Percentiles rank a stretch among this genome's conserved stretches.
These are phyloP conservation scores for Myoxocephalus aenaeus DNA, from an alignment of 2,797 vertebrate genomes.

Conservation along the genomic window DNA sequence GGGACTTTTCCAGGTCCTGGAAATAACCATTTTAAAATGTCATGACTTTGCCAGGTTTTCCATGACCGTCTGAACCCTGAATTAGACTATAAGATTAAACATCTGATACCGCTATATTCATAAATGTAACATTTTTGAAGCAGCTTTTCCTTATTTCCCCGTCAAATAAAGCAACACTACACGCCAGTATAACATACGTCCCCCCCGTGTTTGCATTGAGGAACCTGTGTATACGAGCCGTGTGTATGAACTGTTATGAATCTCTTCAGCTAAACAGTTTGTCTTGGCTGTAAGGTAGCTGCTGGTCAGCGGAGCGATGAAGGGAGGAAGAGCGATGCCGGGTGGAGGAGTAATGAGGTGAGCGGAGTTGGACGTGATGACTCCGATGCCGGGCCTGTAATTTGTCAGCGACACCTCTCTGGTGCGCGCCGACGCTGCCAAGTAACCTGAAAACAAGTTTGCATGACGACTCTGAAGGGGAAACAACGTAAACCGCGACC, in stretches of 20 bases:
- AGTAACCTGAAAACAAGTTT: conserved; percentile 64
- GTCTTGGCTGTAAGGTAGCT: conserved; percentile 59
- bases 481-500: conserved; percentile 35
- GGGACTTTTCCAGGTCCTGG: too few relatives aligned
- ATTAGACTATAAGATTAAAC: not conserved
- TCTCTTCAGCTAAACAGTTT: conserved; percentile 52
- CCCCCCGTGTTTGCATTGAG: conserved; percentile 27
- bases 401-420: conserved; percentile 74
- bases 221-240: conserved; percentile 35
- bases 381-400: conserved; percentile 62
- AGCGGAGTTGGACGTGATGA: conserved; percentile 68
- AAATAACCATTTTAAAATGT: too few relatives aligned
- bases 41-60: too few relatives aligned
- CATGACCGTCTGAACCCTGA: too few relatives aligned
- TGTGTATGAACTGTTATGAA: conserved; percentile 50
- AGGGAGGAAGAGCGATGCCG: conserved; percentile 54
- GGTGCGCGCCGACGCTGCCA: conserved; percentile 63
- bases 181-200: conserved; percentile 1
- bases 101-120: not conserved
- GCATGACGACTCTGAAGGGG: conserved; percentile 45
- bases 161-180: too few relatives aligned
- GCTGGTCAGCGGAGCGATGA: conserved; percentile 42
- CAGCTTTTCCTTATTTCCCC: too few relatives aligned
- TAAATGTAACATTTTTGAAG: too few relatives aligned
- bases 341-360: conserved; percentile 71